Percentiles rank a stretch among this genome's conserved stretches.
Evolutionary conservation across 35 echinoderm and acorn worm genomes (phyloP).

Genomic region (Lytechinus variegatus): DNA sequence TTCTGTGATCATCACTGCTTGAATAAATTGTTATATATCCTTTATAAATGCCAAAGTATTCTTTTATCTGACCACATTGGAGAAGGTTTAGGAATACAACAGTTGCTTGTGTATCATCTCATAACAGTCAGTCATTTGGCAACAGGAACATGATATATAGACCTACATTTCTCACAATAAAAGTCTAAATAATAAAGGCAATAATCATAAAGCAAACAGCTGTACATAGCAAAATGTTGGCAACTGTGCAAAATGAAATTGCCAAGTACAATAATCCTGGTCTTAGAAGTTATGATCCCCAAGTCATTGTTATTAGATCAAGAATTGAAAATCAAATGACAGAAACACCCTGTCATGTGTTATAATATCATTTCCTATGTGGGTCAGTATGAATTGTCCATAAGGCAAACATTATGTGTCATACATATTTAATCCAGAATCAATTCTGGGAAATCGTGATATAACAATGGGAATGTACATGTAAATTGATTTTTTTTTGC

Average conservation of each 20-base stretch:
- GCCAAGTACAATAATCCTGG: not conserved
- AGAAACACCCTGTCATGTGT: not conserved
- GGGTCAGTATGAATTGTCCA: not conserved
- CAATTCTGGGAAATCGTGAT: not conserved
- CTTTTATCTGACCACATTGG: not conserved
- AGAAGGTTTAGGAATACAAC: not conserved
- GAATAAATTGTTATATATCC: too few species aligned
- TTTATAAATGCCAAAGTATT: not conserved
- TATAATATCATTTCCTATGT: constrained; percentile 4
- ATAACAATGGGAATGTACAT: not conserved
- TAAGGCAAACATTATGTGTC: not conserved
- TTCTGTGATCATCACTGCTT: too few species aligned
- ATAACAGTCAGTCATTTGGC: not conserved
- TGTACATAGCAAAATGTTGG: not conserved
- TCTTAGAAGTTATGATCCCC: not conserved
- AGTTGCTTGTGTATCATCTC: not conserved
- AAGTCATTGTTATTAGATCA: not conserved
- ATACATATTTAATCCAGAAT: not conserved
- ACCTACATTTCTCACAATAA: not conserved
- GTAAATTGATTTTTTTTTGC: not conserved
- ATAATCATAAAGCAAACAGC: not conserved
- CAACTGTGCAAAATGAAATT: not conserved
- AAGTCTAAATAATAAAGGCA: not conserved
- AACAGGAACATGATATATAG: not conserved
- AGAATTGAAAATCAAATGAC: not conserved